These are phyloP conservation scores for Myripristis jacobus DNA, from an alignment of 2,797 vertebrate genomes.

Conservation along the genomic window DNA sequence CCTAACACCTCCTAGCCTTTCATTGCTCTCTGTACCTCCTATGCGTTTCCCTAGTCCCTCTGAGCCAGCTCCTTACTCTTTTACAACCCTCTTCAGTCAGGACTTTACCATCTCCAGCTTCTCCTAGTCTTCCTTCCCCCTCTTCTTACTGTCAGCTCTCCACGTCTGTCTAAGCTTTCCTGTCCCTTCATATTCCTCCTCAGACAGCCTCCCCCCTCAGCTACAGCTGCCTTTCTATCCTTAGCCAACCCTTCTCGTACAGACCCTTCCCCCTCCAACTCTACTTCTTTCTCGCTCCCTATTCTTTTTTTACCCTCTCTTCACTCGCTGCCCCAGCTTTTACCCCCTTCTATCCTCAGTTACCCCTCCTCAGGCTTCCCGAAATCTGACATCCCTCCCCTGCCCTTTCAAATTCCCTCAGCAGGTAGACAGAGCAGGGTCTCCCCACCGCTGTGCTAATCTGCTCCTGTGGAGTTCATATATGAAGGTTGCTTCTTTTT, in stretches of 20 bases:
- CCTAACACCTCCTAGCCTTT: slow-evolving; percentile 23
- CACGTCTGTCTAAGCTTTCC: neutral
- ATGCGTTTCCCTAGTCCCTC: neutral
- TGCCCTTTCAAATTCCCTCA: slow-evolving; percentile 33
- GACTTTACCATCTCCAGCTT: no score
- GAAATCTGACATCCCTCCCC: slow-evolving; percentile 8
- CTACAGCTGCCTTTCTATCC: neutral
- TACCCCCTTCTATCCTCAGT: neutral
- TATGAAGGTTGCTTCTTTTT: slow-evolving; percentile 44
- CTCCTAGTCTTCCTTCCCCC: neutral
- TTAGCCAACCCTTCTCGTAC: slow-evolving; percentile 2
- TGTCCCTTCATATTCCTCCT: neutral
- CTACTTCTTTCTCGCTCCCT: no score
- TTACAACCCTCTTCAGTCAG: neutral
- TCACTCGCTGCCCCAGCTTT: neutral
- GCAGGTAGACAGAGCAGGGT: slow-evolving; percentile 47
- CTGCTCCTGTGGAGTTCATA: slow-evolving; percentile 66
- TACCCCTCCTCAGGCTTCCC: slow-evolving; percentile 15
- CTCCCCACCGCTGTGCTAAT: slow-evolving; percentile 75
- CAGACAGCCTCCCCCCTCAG: neutral
- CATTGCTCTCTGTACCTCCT: neutral
- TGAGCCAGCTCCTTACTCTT: slow-evolving; percentile 15
- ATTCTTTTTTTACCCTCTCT: neutral
- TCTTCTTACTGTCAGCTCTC: neutral
- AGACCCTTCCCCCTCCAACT: neutral